A percentile compares a stretch with the other conserved stretches of the same genome.
Evolutionary conservation across 1,140 invertebrate genomes (phyloP).

Genomic region (Trachelipus rathkii): DNA sequence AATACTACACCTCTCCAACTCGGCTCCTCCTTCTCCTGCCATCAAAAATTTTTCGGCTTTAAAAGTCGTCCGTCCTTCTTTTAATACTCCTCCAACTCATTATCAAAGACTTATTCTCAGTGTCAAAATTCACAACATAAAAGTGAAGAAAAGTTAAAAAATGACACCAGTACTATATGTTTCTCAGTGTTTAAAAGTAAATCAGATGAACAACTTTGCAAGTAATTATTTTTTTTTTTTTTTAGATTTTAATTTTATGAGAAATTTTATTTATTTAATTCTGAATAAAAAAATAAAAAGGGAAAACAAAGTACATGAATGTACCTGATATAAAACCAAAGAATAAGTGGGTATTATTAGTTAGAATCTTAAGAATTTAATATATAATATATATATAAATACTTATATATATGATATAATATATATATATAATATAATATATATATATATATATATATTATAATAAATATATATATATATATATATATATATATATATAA

Average conservation of each 20-base stretch:
- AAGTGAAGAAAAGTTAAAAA: not conserved
- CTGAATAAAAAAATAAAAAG: not conserved
- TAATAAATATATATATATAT: not conserved
- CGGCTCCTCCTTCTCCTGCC: not conserved
- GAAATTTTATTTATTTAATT: not conserved
- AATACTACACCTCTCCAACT: not conserved
- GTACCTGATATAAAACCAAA: not conserved
- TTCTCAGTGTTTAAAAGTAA: not conserved
- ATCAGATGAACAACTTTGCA: not conserved
- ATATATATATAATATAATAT: not conserved
- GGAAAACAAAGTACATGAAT: not conserved
- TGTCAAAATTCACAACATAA: not conserved
- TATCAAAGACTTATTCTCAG: not conserved
- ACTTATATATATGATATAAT: not conserved
- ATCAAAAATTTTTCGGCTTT: not conserved
- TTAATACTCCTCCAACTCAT: not conserved
- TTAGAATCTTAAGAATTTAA: not conserved
- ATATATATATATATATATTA: not conserved
- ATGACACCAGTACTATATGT: not conserved
- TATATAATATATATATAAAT: not conserved
- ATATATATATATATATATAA: not conserved
- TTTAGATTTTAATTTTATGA: no score
- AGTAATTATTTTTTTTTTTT: no score
- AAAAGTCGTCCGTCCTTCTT: not conserved
- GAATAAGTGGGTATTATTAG: not conserved